A percentile compares a stretch with the other conserved stretches of the same genome.
phyloP scores from a whole-genome alignment of 2,888 invertebrate genomes.

The Drosophila vallismaia region DNA sequence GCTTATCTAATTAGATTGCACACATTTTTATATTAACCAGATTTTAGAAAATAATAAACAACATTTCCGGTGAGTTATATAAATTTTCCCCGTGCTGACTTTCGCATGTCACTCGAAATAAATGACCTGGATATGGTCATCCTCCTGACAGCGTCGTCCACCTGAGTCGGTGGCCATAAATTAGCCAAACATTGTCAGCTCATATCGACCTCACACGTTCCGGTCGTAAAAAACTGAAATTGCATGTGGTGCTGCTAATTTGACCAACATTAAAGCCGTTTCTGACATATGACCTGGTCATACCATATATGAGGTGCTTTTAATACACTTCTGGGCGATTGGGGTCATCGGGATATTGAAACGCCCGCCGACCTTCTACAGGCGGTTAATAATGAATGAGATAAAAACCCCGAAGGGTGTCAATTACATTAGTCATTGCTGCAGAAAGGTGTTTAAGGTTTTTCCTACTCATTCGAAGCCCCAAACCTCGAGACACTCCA shows the following conservation, averaged over 20 bases:
- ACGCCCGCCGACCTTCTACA: slow-evolving; percentile 11
- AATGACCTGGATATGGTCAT: not conserved
- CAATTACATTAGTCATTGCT: slow-evolving; percentile 14
- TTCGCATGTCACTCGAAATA: not conserved
- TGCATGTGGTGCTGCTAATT: slow-evolving; percentile 44
- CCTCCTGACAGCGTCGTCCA: not conserved
- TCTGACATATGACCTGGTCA: slow-evolving; percentile 19
- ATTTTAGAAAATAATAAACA: slow-evolving; percentile 11
- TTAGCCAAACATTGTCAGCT: slow-evolving; percentile 13
- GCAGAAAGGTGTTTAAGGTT: not conserved
- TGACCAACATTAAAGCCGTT: slow-evolving; percentile 14
- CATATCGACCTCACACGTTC: slow-evolving; percentile 41
- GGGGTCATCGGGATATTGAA: slow-evolving; percentile 11
- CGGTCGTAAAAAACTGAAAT: slow-evolving; percentile 40
- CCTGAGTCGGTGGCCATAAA: slow-evolving; percentile 10
- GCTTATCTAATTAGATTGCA: not conserved
- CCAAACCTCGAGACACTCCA: not conserved
- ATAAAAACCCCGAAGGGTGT: slow-evolving; percentile 2
- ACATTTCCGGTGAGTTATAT: not conserved
- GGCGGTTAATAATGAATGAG: slow-evolving; percentile 20
- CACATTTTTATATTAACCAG: not conserved
- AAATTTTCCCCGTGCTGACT: slow-evolving; percentile 1
- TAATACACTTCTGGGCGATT: slow-evolving; percentile 12
- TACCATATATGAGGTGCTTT: not conserved
- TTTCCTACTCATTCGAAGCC: not conserved